Evolutionary conservation across 1,140 invertebrate genomes (phyloP).

Genomic region (Caenorhabditis brenneri): DNA sequence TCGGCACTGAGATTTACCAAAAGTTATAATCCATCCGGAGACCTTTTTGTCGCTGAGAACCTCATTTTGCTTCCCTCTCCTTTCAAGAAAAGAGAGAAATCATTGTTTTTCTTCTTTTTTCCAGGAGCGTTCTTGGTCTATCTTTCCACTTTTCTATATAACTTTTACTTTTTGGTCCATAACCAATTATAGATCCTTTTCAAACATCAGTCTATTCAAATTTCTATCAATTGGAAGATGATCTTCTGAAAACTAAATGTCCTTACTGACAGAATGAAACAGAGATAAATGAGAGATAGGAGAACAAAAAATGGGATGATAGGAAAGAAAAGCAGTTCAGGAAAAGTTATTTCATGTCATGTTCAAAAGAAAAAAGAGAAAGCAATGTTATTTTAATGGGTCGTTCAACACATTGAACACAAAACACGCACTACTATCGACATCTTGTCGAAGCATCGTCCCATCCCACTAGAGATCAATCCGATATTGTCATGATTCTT

Average conservation of each 20-base stretch:
- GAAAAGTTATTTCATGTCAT: constrained; percentile 5
- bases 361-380: not conserved
- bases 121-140: not conserved
- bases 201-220: not conserved
- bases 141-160: not conserved
- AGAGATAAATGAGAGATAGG: not conserved
- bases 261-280: not conserved
- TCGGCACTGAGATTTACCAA: not conserved
- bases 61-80: not conserved
- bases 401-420: constrained; percentile 20
- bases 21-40: not conserved
- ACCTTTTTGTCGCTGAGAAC: constrained; percentile 34
- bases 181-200: not conserved
- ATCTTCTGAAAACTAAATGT: not conserved
- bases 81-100: not conserved
- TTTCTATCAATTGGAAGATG: not conserved
- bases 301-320: not conserved
- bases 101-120: not conserved
- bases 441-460: not conserved
- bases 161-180: not conserved
- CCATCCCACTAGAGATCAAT: constrained; percentile 2
- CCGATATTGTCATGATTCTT: not conserved
- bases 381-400: constrained; percentile 34
- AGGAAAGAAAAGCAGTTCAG: not conserved
- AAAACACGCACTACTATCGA: constrained; percentile 2